Percentiles rank a stretch among this genome's conserved stretches.
phyloP scores from a whole-genome alignment of 2,113 vertebrate species.

The Australoheros scitulus region DNA sequence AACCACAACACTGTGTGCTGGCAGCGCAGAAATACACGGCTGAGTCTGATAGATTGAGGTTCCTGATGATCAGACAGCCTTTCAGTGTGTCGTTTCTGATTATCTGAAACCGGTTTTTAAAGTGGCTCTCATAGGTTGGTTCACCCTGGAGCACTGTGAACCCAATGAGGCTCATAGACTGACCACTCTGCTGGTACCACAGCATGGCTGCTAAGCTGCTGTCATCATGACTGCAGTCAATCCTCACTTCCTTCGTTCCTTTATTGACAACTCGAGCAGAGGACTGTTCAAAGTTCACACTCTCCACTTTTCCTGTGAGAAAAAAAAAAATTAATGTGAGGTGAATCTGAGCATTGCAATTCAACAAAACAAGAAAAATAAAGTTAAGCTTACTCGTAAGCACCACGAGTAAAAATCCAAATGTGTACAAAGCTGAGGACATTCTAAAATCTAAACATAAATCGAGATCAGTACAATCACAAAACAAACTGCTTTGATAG shows the following conservation, averaged over 20 bases:
- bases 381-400: slow-evolving; percentile 14
- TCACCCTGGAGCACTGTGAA: neutral
- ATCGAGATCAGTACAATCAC: neutral
- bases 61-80: slow-evolving; percentile 45
- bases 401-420: neutral
- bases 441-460: neutral
- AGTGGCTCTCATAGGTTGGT: slow-evolving; percentile 15
- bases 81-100: neutral
- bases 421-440: neutral
- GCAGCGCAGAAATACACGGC: slow-evolving; percentile 68
- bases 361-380: neutral
- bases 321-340: neutral
- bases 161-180: slow-evolving; percentile 51
- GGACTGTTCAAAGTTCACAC: slow-evolving; percentile 34
- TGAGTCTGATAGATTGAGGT: neutral
- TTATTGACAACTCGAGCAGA: slow-evolving; percentile 10
- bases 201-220: neutral
- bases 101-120: slow-evolving; percentile 15
- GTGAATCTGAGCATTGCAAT: neutral
- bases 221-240: slow-evolving; percentile 44
- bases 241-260: neutral
- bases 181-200: slow-evolving; percentile 54
- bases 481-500: neutral
- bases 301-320: slow-evolving; percentile 17
- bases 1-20: slow-evolving; percentile 54